Percentiles rank a stretch among this genome's conserved stretches.
Evolutionary conservation across 2,797 vertebrate species (phyloP).

Genomic region (Pangasius mekongensis): DNA sequence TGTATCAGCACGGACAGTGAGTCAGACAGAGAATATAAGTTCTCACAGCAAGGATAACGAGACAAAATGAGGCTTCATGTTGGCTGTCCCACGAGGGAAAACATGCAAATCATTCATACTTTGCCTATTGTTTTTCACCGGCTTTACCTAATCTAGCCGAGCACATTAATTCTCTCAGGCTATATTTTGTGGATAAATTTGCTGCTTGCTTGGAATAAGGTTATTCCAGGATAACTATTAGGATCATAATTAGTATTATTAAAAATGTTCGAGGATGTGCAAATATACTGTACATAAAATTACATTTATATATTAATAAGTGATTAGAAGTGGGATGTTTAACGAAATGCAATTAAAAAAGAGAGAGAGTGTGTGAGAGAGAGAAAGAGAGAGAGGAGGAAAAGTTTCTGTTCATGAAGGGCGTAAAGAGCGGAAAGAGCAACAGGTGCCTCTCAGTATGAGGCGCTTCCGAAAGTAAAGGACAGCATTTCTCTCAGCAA

Average conservation of each 20-base stretch:
- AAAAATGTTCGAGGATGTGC: background rate
- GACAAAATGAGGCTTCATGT: background rate
- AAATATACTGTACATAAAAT: background rate
- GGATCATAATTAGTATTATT: background rate
- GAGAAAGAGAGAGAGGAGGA: background rate
- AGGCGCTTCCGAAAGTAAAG: slow-evolving; percentile 30
- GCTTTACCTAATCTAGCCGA: background rate
- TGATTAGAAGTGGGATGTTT: background rate
- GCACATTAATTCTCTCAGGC: background rate
- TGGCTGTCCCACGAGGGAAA: background rate
- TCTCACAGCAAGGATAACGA: slow-evolving; percentile 16
- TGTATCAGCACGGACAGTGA: background rate
- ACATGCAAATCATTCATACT: slow-evolving; percentile 5
- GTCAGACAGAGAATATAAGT: background rate
- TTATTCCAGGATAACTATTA: background rate
- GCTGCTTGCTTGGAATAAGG: background rate
- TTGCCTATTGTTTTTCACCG: background rate
- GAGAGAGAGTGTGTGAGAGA: background rate
- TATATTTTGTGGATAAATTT: background rate
- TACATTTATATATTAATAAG: background rate
- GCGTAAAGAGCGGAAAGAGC: slow-evolving; percentile 37
- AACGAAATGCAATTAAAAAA: background rate
- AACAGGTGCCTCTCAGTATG: slow-evolving; percentile 44
- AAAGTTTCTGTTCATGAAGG: slow-evolving; percentile 8
- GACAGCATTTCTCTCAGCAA: slow-evolving; percentile 1